phyloP scores from a whole-genome alignment of 2,888 invertebrate species.

The Drosophila hawaiiensis region DNA sequence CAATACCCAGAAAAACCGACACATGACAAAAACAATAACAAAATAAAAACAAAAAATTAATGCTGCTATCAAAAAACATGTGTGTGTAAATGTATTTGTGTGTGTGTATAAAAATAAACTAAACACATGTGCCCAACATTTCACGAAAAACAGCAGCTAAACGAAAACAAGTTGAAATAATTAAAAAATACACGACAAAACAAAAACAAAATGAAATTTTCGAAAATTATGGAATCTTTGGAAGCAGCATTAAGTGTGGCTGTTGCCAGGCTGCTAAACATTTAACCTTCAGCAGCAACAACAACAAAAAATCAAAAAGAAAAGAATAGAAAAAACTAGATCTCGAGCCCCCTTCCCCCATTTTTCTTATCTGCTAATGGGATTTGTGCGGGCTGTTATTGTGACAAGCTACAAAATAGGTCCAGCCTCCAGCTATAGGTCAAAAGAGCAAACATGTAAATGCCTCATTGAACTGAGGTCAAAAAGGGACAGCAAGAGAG shows the following conservation, averaged over 20 bases:
- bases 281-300: slow-evolving; percentile 42
- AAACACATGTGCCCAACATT: slow-evolving; percentile 57
- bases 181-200: slow-evolving; percentile 9
- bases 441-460: slow-evolving; percentile 44
- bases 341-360: slow-evolving; percentile 44
- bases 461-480: not conserved
- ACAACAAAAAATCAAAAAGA: not conserved
- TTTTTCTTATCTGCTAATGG: slow-evolving; percentile 36
- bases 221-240: slow-evolving; percentile 45
- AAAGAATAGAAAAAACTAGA: not conserved
- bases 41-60: slow-evolving; percentile 44
- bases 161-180: slow-evolving; percentile 61
- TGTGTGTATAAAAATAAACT: slow-evolving; percentile 64
- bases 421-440: slow-evolving; percentile 61
- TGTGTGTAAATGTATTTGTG: slow-evolving; percentile 6
- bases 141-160: slow-evolving; percentile 10
- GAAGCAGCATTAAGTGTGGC: slow-evolving; percentile 5
- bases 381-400: slow-evolving; percentile 47
- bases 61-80: slow-evolving; percentile 59
- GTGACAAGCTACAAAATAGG: slow-evolving; percentile 13
- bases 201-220: slow-evolving; percentile 24
- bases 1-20: slow-evolving; percentile 26
- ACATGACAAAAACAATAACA: slow-evolving; percentile 51
- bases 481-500: not conserved
- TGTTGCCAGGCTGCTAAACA: slow-evolving; percentile 42